These are phyloP conservation scores for Trypoxylus dichotomus DNA, from an alignment of 1,140 invertebrate species.

Conservation along the genomic window DNA sequence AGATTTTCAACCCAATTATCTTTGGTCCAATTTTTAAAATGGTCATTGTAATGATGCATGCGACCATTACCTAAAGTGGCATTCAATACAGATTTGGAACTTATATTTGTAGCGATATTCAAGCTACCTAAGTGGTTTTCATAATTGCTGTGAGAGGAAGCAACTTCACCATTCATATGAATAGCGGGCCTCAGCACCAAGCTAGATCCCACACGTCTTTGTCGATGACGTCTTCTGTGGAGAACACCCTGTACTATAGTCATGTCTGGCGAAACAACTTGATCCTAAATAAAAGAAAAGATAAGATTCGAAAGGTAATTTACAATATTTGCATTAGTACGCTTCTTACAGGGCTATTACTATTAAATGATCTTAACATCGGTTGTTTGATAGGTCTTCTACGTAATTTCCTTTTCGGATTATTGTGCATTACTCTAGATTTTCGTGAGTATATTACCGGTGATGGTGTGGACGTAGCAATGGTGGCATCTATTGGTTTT, in stretches of 20 bases:
- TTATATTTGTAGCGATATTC: background rate
- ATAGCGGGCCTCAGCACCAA: background rate
- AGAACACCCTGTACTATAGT: background rate
- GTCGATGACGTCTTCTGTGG: background rate
- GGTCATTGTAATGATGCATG: background rate
- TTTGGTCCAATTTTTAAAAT: constrained; percentile 48
- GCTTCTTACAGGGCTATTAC: background rate
- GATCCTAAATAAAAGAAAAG: background rate
- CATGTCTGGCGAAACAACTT: background rate
- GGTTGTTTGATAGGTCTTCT: background rate
- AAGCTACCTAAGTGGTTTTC: background rate
- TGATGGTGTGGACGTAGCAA: background rate
- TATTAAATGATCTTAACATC: constrained; percentile 13
- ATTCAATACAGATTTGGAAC: background rate
- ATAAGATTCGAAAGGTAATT: background rate
- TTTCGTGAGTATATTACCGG: background rate
- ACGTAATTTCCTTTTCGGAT: background rate
- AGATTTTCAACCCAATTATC: constrained; percentile 53
- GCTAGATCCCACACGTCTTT: constrained; percentile 1
- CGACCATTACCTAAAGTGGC: constrained; percentile 9
- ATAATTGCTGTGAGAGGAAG: background rate
- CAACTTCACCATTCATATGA: background rate
- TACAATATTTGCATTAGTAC: background rate
- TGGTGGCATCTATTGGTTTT: too few relatives aligned
- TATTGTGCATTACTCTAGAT: constrained; percentile 27